phyloP scores from a whole-genome alignment of 2,113 vertebrate species.

The Smithornis capensis region DNA sequence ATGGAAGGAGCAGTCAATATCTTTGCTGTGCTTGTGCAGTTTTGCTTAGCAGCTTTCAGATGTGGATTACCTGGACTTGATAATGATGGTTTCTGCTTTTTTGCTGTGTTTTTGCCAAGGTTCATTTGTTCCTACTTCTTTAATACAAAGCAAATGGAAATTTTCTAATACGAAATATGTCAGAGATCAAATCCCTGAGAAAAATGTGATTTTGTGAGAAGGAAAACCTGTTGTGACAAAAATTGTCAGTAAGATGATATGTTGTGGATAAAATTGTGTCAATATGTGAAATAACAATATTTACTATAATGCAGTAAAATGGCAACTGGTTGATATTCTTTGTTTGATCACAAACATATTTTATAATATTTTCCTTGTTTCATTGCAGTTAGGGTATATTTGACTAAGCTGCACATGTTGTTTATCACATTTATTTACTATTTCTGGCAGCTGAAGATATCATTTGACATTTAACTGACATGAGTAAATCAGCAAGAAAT shows the following conservation, averaged over 20 bases:
- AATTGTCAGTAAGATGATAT: background rate
- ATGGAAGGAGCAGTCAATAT: background rate
- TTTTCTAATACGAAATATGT: background rate
- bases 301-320: background rate
- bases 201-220: background rate
- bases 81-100: conserved; percentile 1
- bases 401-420: background rate
- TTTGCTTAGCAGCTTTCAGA: conserved; percentile 33
- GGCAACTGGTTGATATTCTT: background rate
- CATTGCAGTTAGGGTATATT: background rate
- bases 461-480: background rate
- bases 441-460: background rate
- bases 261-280: background rate
- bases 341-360: background rate
- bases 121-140: background rate
- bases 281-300: background rate
- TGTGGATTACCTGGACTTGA: background rate
- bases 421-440: background rate
- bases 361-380: background rate
- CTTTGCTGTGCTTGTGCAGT: background rate
- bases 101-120: background rate
- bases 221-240: background rate
- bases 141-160: background rate
- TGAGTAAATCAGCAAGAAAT: background rate
- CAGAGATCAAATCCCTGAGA: background rate